Conservation (phyloP, 2,113 vertebrate genomes). For the Odocoileus virginianus region DNA sequence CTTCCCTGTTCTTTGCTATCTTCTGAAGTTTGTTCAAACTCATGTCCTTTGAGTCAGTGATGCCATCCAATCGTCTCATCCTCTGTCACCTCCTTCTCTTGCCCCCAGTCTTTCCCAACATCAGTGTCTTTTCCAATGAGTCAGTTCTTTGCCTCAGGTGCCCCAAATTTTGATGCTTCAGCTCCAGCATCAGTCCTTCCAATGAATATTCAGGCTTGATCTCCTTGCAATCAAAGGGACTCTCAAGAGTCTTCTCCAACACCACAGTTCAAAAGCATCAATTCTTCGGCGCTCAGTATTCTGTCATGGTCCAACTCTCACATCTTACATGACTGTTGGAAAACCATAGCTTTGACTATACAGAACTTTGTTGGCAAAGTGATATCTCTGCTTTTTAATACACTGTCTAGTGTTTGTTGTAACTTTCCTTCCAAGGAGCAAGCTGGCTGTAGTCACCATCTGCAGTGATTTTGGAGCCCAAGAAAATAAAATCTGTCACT, state of each 20-base stretch:
- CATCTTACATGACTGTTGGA: not conserved
- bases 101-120: not conserved
- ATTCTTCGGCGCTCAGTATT: not conserved
- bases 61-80: not conserved
- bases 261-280: not conserved
- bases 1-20: not conserved
- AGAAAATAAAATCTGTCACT: not conserved
- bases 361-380: not conserved
- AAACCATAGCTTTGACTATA: not conserved
- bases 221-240: not conserved
- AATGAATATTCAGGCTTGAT: not conserved
- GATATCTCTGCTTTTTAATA: not conserved
- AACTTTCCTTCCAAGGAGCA: not conserved
- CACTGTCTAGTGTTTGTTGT: not conserved
- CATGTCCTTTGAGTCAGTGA: not conserved
- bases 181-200: not conserved
- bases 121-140: not conserved
- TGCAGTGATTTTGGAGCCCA: not conserved
- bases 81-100: not conserved
- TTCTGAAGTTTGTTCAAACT: not conserved
- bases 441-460: not conserved
- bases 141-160: not conserved
- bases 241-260: not conserved
- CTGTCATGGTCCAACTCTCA: not conserved
- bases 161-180: not conserved